Conservation (phyloP, 2,888 invertebrate species). For the Didymodactylos carnosus region DNA sequence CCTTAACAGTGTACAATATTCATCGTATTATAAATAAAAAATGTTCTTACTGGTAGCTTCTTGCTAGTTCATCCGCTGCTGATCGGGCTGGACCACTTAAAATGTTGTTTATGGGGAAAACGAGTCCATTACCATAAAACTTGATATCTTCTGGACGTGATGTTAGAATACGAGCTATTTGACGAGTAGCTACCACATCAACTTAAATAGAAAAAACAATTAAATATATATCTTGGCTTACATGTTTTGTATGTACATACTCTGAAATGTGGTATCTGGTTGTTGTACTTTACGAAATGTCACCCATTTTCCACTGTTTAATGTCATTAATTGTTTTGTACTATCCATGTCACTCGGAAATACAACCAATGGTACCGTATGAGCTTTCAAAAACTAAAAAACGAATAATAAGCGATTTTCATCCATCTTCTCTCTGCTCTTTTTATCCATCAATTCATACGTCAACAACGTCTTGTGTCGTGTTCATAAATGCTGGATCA, state of each 20-base stretch:
- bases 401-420: neutral
- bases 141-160: neutral
- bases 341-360: neutral
- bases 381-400: neutral
- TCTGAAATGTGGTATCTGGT: neutral
- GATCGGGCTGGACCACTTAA: neutral
- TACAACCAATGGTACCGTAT: neutral
- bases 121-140: neutral
- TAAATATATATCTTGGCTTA: too few species aligned
- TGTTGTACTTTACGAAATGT: neutral
- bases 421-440: too few species aligned
- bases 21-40: too few species aligned
- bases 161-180: neutral
- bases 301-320: neutral
- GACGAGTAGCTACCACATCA: neutral
- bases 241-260: too few species aligned
- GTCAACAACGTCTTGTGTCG: neutral
- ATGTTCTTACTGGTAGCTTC: neutral
- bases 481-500: neutral
- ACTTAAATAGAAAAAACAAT: too few species aligned
- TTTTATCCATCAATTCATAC: neutral
- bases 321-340: neutral
- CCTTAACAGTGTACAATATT: too few species aligned
- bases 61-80: neutral
- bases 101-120: neutral